Conservation (phyloP, 2,888 invertebrate species). For the Stictocephala bisonia region DNA sequence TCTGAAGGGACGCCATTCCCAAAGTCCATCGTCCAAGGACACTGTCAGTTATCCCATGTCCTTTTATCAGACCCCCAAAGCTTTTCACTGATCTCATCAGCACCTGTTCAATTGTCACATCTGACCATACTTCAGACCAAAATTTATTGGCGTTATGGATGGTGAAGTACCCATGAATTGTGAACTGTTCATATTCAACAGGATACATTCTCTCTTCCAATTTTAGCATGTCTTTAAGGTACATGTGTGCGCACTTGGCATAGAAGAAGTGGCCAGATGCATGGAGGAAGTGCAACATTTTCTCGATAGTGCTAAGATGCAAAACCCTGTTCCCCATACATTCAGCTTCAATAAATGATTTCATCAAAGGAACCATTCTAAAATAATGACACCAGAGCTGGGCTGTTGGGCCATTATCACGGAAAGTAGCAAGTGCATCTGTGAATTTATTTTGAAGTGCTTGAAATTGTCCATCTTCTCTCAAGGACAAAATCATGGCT, state of each 20-base stretch:
- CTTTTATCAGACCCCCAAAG: conserved; percentile 50
- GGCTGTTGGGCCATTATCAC: conserved; percentile 52
- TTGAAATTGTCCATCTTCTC: not conserved
- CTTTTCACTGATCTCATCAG: conserved; percentile 60
- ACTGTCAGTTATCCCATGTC: conserved; percentile 52
- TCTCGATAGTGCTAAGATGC: conserved; percentile 58
- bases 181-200: conserved; percentile 56
- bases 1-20: too few relatives aligned
- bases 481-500: not conserved
- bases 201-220: conserved; percentile 57
- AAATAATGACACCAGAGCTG: conserved; percentile 59
- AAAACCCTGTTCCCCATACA: conserved; percentile 59
- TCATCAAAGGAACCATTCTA: conserved; percentile 58
- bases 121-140: conserved; percentile 50
- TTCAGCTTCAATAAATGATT: conserved; percentile 61
- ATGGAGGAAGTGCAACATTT: conserved; percentile 62
- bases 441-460: not conserved
- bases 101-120: conserved; percentile 60
- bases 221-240: conserved; percentile 62
- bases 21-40: conserved; percentile 55
- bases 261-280: conserved; percentile 63
- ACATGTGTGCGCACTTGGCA: too few relatives aligned
- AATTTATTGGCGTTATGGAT: conserved; percentile 48
- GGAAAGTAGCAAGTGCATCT: not conserved
- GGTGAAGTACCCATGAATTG: conserved; percentile 48